phyloP scores from a whole-genome alignment of 2,797 vertebrate genomes.

The Morus bassanus region DNA sequence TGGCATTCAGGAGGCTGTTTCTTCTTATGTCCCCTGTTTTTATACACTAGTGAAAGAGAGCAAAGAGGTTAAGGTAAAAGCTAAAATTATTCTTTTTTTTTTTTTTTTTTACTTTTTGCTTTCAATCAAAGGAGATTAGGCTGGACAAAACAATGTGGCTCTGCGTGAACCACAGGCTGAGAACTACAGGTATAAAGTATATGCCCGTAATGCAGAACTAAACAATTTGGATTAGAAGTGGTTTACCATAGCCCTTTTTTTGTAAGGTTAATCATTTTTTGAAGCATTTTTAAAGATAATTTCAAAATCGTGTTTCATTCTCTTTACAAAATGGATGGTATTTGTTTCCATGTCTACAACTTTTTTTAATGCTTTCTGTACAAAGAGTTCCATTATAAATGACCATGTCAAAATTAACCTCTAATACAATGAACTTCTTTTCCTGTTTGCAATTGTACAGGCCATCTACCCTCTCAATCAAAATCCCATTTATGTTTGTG shows the following conservation, averaged over 20 bases:
- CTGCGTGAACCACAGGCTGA: background rate
- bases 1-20: background rate
- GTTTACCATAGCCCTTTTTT: background rate
- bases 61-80: background rate
- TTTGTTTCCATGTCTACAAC: background rate
- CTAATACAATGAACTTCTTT: background rate
- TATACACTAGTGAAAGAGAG: background rate
- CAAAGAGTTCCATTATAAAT: slow-evolving; percentile 3
- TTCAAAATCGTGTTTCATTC: background rate
- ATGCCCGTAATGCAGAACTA: background rate
- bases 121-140: background rate
- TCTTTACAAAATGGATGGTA: background rate
- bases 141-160: background rate
- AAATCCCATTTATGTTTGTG: slow-evolving; percentile 23
- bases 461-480: background rate
- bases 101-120: background rate
- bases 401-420: slow-evolving; percentile 15
- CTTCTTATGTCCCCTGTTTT: background rate
- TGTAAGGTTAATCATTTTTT: background rate
- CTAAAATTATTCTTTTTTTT: background rate
- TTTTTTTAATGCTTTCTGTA: background rate
- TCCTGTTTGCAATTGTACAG: background rate
- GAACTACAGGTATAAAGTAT: background rate
- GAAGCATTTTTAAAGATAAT: background rate
- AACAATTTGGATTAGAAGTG: background rate